Evolutionary conservation across 2,888 invertebrate species (phyloP).

Genomic region (Phengaris alcon): DNA sequence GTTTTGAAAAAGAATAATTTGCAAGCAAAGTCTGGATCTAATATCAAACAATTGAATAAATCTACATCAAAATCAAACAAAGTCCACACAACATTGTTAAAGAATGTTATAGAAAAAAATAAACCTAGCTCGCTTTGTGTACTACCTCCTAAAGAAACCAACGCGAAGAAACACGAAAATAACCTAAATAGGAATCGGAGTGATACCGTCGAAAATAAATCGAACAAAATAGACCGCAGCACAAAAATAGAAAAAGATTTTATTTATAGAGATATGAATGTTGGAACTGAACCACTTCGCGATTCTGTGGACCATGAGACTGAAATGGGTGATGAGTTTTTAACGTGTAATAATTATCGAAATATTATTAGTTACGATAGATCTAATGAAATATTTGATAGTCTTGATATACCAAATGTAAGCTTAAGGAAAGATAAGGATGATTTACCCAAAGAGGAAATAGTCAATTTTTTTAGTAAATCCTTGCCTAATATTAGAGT

Average conservation of each 20-base stretch:
- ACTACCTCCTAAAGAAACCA: conserved; percentile 48
- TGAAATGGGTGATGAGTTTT: conserved; percentile 47
- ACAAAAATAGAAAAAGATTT: conserved; percentile 44
- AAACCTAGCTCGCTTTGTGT: conserved; percentile 49
- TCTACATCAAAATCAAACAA: conserved; percentile 39
- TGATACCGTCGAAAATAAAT: conserved; percentile 35
- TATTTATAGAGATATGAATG: conserved; percentile 45
- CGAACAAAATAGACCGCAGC: conserved; percentile 40
- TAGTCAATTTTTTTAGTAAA: conserved; percentile 46
- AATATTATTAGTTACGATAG: conserved; percentile 44
- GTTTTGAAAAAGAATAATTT: conserved; percentile 28
- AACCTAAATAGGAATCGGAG: conserved; percentile 43
- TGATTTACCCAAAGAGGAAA: conserved; percentile 50
- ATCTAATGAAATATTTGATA: conserved; percentile 53
- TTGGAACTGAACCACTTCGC: conserved; percentile 49
- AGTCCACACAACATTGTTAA: conserved; percentile 42
- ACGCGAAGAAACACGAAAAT: conserved; percentile 42
- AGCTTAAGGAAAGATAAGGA: conserved; percentile 59
- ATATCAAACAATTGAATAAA: conserved; percentile 35
- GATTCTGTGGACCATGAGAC: conserved; percentile 48
- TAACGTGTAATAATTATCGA: conserved; percentile 42
- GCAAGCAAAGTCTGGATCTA: not conserved
- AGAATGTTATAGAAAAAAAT: conserved; percentile 45
- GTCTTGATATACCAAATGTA: conserved; percentile 69
- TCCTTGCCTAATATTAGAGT: conserved; percentile 54